Evolutionary conservation across 2,888 invertebrate genomes (phyloP).

Genomic region (Strigamia transsilvanica): DNA sequence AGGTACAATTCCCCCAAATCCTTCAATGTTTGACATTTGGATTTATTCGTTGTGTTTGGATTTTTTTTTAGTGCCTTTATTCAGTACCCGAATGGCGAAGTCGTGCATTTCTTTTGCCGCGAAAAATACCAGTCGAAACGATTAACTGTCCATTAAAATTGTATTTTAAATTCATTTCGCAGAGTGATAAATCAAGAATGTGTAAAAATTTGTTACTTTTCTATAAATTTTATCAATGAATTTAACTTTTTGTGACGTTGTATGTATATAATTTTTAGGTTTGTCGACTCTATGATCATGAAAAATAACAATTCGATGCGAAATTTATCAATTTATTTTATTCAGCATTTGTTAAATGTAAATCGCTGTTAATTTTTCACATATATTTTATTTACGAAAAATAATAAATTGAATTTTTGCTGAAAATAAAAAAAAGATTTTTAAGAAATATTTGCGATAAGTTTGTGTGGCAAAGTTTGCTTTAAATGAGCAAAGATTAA

Average conservation of each 20-base stretch:
- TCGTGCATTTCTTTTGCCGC: slow-evolving; percentile 92
- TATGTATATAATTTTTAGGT: slow-evolving; percentile 12
- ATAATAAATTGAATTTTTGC: background rate
- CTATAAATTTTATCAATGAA: slow-evolving; percentile 9
- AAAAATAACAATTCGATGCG: background rate
- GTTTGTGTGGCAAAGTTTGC: background rate
- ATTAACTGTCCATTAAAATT: background rate
- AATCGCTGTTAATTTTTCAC: background rate
- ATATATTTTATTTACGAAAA: background rate
- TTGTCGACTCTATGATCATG: background rate
- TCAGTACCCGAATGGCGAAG: slow-evolving; percentile 87
- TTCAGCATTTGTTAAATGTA: background rate
- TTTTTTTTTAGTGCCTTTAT: slow-evolving; percentile 81
- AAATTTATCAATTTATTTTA: background rate
- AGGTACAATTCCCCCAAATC: slow-evolving; percentile 68
- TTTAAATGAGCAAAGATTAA: background rate
- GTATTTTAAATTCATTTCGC: background rate
- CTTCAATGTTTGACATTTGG: slow-evolving; percentile 20
- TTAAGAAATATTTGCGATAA: background rate
- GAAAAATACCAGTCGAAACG: slow-evolving; percentile 60
- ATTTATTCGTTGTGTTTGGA: slow-evolving; percentile 3
- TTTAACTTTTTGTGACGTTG: background rate
- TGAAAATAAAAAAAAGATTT: background rate
- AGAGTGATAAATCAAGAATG: background rate
- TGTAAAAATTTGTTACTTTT: slow-evolving; percentile 27